Conservation (phyloP, 2,888 invertebrate species). For the Agriopis leucophaearia region DNA sequence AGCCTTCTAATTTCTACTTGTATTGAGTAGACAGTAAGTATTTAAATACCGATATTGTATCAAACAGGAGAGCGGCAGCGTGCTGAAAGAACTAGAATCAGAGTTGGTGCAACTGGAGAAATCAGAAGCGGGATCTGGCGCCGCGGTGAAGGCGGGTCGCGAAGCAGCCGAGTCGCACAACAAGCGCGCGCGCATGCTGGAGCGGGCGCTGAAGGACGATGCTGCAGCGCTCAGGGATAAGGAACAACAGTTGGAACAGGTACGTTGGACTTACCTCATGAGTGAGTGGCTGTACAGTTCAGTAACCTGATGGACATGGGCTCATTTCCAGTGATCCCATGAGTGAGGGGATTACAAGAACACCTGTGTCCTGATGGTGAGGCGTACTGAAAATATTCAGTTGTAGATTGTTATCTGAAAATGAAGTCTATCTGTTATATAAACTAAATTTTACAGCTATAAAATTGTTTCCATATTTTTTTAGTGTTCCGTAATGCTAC, state of each 20-base stretch:
- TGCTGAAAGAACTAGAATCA: slow-evolving; percentile 88
- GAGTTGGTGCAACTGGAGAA: slow-evolving; percentile 88
- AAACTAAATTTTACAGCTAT: too few species aligned
- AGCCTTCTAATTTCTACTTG: too few species aligned
- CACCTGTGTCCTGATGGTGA: too few species aligned
- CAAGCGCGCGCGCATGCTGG: slow-evolving; percentile 89
- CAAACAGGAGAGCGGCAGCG: slow-evolving; percentile 88
- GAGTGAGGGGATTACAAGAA: too few species aligned
- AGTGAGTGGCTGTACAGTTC: not conserved
- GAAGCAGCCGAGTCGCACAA: slow-evolving; percentile 80
- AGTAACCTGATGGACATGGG: too few species aligned
- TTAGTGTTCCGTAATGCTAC: too few species aligned
- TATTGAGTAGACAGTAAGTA: not conserved
- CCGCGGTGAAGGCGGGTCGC: slow-evolving; percentile 85
- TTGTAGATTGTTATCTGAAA: not conserved
- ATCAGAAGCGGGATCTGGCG: slow-evolving; percentile 88
- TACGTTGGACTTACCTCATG: not conserved
- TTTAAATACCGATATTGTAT: slow-evolving; percentile 3
- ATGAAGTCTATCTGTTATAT: not conserved
- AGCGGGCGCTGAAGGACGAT: slow-evolving; percentile 83
- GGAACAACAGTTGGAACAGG: slow-evolving; percentile 30
- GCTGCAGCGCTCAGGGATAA: slow-evolving; percentile 29
- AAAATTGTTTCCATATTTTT: too few species aligned
- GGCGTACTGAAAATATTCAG: too few species aligned
- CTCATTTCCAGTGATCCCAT: too few species aligned